Evolutionary conservation across 2,888 invertebrate species (phyloP).

Genomic region (Eupsilia transversa): DNA sequence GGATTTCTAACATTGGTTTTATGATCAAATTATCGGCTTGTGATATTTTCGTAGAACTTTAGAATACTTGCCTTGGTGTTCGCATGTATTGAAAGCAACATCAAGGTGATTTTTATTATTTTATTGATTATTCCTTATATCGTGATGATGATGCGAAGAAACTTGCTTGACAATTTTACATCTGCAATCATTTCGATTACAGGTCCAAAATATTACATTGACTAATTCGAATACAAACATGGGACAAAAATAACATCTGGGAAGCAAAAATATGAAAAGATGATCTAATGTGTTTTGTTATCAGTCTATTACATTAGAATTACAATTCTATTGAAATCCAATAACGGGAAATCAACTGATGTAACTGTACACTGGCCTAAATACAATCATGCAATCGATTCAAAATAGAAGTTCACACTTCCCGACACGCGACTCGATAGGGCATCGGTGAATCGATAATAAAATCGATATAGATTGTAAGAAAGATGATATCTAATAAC

Average conservation of each 20-base stretch:
- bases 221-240: not conserved
- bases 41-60: not conserved
- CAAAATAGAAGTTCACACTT: constrained; percentile 44
- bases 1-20: not conserved
- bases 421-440: constrained; percentile 6
- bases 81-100: not conserved
- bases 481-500: constrained; percentile 35
- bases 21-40: not conserved
- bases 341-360: constrained; percentile 53
- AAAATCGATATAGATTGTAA: constrained; percentile 1
- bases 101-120: not conserved
- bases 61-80: not conserved
- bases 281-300: constrained; percentile 11
- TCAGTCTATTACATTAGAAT: constrained; percentile 54
- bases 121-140: not conserved
- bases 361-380: constrained; percentile 69
- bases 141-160: not conserved
- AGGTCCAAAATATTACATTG: not conserved
- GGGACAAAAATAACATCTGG: not conserved
- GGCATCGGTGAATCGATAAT: constrained; percentile 21
- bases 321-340: constrained; percentile 48
- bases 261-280: constrained; percentile 2
- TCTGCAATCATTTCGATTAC: not conserved
- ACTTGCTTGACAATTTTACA: not conserved
- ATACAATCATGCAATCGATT: constrained; percentile 70